phyloP scores from a whole-genome alignment of 2,888 invertebrate genomes.

The Pyrocoelia pectoralis region DNA sequence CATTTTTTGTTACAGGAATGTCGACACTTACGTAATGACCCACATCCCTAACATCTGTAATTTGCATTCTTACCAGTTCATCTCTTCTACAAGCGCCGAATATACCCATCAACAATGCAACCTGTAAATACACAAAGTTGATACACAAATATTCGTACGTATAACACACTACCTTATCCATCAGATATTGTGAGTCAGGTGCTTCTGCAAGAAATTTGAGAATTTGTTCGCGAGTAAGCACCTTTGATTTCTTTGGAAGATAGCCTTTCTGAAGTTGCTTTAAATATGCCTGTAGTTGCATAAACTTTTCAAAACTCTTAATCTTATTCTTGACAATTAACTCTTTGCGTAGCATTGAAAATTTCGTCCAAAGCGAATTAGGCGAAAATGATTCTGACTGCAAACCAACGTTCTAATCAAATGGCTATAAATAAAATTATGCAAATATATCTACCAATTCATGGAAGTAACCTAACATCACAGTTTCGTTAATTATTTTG shows the following conservation, averaged over 20 bases:
- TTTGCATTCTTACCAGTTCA: too few species aligned
- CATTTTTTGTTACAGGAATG: neutral
- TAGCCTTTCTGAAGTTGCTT: neutral
- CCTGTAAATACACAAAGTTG: neutral
- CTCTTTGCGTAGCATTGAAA: neutral
- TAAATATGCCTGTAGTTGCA: neutral
- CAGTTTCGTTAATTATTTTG: too few species aligned
- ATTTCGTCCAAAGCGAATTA: conserved; percentile 2
- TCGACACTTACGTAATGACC: neutral
- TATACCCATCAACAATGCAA: neutral
- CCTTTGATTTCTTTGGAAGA: neutral
- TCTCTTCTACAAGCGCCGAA: neutral
- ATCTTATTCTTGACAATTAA: neutral
- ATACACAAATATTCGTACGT: neutral
- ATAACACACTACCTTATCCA: neutral
- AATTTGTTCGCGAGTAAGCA: neutral
- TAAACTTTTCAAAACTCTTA: neutral
- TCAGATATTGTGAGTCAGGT: neutral
- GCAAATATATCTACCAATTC: neutral
- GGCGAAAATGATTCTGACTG: conserved; percentile 1
- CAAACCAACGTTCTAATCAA: neutral
- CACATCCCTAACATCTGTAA: neutral
- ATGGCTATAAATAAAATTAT: neutral
- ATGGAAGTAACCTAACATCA: neutral
- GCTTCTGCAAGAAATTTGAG: neutral